Percentiles rank a stretch among this genome's conserved stretches.
Evolutionary conservation across 2,888 invertebrate species (phyloP).

Genomic region (Gandaritis pyraliata): DNA sequence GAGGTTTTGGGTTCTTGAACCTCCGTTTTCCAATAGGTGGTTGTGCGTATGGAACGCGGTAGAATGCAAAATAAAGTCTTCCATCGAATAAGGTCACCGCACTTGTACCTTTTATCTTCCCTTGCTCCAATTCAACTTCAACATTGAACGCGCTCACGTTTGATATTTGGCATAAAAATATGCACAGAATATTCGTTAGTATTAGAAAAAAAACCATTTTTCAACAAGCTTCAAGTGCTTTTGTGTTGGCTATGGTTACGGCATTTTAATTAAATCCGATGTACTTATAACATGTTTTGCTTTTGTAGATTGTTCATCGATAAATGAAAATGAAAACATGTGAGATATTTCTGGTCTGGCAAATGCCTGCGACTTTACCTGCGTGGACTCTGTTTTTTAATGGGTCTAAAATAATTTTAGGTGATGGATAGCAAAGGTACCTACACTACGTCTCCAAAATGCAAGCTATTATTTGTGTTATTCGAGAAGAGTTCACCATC

Average conservation of each 20-base stretch:
- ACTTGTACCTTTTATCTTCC: conserved; percentile 59
- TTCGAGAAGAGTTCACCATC: too few relatives aligned
- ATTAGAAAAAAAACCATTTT: conserved; percentile 14
- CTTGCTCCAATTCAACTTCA: conserved; percentile 56
- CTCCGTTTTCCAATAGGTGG: conserved; percentile 64
- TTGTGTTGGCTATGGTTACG: neutral
- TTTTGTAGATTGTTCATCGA: conserved; percentile 13
- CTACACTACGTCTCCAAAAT: too few relatives aligned
- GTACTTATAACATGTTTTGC: conserved; percentile 5
- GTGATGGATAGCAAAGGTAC: too few relatives aligned
- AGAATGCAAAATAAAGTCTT: conserved; percentile 67
- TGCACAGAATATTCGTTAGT: conserved; percentile 25
- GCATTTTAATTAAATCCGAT: conserved; percentile 23
- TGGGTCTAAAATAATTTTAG: too few relatives aligned
- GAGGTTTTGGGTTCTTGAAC: conserved; percentile 68
- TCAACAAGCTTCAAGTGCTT: too few relatives aligned
- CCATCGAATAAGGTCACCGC: conserved; percentile 60
- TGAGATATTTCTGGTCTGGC: conserved; percentile 8
- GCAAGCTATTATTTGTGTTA: too few relatives aligned
- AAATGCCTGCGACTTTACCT: neutral
- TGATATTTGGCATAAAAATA: conserved; percentile 45
- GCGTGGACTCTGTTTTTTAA: neutral
- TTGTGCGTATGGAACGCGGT: conserved; percentile 73
- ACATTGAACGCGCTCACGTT: conserved; percentile 47
- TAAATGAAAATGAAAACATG: conserved; percentile 11